phyloP scores from a whole-genome alignment of 2,113 vertebrate species.

The Trogon surrucura region DNA sequence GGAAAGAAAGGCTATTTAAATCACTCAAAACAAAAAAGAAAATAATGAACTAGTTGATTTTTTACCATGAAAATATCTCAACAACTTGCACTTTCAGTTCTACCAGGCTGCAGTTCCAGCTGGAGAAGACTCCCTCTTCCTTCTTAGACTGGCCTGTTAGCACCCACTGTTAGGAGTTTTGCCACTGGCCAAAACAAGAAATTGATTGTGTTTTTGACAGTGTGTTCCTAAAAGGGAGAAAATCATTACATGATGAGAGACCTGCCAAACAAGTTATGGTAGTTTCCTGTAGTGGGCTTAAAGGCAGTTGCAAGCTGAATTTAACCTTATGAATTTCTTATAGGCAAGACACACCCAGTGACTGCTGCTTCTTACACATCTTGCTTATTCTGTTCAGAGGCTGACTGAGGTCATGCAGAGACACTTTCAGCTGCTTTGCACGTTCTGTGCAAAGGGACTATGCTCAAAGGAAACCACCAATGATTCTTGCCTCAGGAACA shows the following conservation, averaged over 20 bases:
- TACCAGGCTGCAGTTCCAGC: conserved; percentile 6
- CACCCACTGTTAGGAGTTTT: background rate
- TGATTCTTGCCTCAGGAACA: conserved; percentile 35
- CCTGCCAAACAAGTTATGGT: background rate
- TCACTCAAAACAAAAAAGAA: background rate
- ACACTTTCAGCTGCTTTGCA: conserved; percentile 27
- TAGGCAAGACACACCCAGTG: background rate
- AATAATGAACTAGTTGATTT: background rate
- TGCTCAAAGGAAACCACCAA: conserved; percentile 21
- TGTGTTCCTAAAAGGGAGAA: background rate
- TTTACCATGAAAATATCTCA: conserved; percentile 35
- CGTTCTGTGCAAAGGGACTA: conserved; percentile 34
- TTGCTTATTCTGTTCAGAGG: conserved; percentile 19
- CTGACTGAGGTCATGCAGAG: conserved; percentile 43
- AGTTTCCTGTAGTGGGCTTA: background rate
- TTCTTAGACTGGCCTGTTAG: background rate
- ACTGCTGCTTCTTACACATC: background rate
- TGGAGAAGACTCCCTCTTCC: background rate
- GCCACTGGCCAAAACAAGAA: background rate
- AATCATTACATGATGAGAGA: background rate
- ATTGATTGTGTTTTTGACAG: background rate
- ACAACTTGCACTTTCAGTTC: background rate
- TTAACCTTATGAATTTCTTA: conserved; percentile 19
- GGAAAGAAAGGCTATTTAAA: background rate
- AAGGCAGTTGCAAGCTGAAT: background rate